These are phyloP conservation scores for Drosophila mulleri DNA, from an alignment of 2,888 invertebrate genomes.

Conservation along the genomic window DNA sequence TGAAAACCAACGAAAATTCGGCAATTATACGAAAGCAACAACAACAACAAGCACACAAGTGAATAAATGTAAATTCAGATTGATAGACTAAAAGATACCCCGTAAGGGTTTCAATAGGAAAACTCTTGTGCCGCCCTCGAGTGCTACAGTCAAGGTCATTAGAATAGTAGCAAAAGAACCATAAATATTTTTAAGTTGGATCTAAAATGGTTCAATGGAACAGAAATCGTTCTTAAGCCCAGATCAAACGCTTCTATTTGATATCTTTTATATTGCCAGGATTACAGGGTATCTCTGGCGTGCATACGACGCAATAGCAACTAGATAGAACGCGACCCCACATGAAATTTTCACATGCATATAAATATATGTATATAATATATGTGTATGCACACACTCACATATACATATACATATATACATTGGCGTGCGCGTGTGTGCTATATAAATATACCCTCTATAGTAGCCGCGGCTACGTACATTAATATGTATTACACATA, in stretches of 20 bases:
- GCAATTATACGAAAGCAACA: slow-evolving; percentile 44
- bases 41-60: slow-evolving; percentile 7
- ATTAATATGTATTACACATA: slow-evolving; percentile 43
- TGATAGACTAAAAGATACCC: slow-evolving; percentile 1
- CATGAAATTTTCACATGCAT: slow-evolving; percentile 28
- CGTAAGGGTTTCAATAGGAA: background rate
- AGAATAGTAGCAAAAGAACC: background rate
- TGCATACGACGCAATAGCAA: background rate
- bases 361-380: background rate
- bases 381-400: background rate
- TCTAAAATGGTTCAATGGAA: too few relatives aligned
- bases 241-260: too few relatives aligned
- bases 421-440: background rate
- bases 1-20: slow-evolving; percentile 40
- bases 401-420: slow-evolving; percentile 10
- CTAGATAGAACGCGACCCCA: slow-evolving; percentile 38
- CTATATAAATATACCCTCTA: slow-evolving; percentile 22
- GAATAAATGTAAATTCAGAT: background rate
- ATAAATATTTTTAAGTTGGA: too few relatives aligned
- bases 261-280: too few relatives aligned
- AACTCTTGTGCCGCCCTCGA: background rate
- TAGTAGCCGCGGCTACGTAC: slow-evolving; percentile 30
- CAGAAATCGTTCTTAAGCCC: too few relatives aligned
- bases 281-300: background rate
- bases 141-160: background rate